Evolutionary conservation across 2,888 invertebrate genomes (phyloP).

Genomic region (Plutella xylostella): DNA sequence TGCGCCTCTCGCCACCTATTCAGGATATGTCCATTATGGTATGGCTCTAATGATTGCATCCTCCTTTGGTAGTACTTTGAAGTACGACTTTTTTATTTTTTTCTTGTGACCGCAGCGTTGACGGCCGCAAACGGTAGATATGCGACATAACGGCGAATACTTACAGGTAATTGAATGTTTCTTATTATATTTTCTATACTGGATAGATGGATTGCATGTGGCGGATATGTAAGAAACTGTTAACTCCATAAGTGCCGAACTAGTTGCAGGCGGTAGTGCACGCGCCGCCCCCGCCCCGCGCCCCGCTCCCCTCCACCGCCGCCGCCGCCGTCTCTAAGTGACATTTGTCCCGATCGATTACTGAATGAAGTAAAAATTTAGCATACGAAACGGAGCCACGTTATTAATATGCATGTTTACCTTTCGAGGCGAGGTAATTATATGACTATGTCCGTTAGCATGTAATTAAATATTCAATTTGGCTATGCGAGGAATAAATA

Average conservation of each 20-base stretch:
- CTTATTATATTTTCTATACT: conserved; percentile 6
- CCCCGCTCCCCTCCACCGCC: too few relatives aligned
- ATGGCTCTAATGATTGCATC: conserved; percentile 62
- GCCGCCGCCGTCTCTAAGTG: too few relatives aligned
- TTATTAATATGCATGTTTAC: too few relatives aligned
- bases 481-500: conserved; percentile 18
- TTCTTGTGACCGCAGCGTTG: conserved; percentile 43
- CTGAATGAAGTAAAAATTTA: too few relatives aligned
- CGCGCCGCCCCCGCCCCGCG: too few relatives aligned
- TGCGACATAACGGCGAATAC: conserved; percentile 52
- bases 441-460: conserved; percentile 3
- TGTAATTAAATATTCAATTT: conserved; percentile 19
- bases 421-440: not conserved
- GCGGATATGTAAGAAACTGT: not conserved
- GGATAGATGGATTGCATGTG: not conserved
- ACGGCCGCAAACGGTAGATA: conserved; percentile 47
- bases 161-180: conserved; percentile 11
- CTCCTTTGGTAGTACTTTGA: conserved; percentile 48
- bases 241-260: too few relatives aligned
- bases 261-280: too few relatives aligned
- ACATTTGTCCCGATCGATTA: too few relatives aligned
- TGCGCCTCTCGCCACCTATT: conserved; percentile 58
- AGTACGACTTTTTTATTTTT: conserved; percentile 48
- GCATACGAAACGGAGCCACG: too few relatives aligned
- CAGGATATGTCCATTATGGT: conserved; percentile 62